phyloP scores from a whole-genome alignment of 2,113 vertebrate genomes.

The Myotis brandtii region DNA sequence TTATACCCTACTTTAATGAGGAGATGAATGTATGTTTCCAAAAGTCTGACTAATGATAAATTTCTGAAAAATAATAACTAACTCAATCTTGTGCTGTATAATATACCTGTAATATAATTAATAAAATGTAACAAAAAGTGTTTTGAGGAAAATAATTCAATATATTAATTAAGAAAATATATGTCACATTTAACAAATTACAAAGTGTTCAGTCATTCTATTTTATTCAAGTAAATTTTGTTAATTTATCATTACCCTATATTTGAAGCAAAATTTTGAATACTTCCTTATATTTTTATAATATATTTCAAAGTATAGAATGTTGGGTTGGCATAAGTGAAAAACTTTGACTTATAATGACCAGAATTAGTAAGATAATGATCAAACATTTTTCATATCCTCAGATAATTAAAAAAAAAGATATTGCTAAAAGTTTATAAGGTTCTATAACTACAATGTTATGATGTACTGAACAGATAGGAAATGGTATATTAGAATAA shows the following conservation, averaged over 20 bases:
- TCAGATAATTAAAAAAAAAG: conserved; percentile 12
- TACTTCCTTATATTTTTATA: conserved; percentile 9
- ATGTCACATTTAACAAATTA: not conserved
- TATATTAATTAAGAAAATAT: conserved; percentile 14
- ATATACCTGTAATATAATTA: rapidly evolving
- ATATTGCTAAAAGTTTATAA: not conserved
- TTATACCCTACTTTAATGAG: not conserved
- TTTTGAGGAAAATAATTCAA: not conserved
- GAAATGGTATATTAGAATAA: not conserved
- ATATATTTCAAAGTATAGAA: conserved; percentile 35
- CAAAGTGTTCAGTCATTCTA: not conserved
- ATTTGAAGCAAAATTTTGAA: conserved; percentile 28
- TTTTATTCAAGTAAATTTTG: not conserved
- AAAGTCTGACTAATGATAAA: conserved; percentile 8
- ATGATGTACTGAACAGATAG: conserved; percentile 63
- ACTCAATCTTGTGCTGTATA: not conserved
- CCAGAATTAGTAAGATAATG: conserved; percentile 58
- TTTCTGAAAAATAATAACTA: not conserved
- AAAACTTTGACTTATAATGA: conserved; percentile 60
- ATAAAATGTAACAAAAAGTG: not conserved
- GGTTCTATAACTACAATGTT: conserved; percentile 41
- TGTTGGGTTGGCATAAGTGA: conserved; percentile 64
- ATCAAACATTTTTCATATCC: conserved; percentile 48
- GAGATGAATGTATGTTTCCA: not conserved
- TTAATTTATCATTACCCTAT: not conserved